Evolutionary conservation across 2,113 vertebrate species (phyloP).

Genomic region (Sapayoa aenigma): DNA sequence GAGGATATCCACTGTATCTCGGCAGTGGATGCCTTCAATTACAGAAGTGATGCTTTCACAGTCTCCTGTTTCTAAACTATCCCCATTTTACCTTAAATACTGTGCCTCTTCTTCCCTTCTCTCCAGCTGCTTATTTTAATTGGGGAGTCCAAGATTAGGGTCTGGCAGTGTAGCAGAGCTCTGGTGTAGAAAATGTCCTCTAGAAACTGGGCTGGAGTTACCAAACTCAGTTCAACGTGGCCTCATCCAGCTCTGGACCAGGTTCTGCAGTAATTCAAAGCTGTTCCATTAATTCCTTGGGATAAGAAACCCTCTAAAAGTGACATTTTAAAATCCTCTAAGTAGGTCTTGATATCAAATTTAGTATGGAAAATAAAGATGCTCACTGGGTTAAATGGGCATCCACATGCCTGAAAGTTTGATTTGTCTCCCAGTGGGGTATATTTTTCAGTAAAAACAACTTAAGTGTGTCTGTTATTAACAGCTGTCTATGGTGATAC

Average conservation of each 20-base stretch:
- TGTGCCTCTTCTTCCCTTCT: neutral
- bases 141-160: neutral
- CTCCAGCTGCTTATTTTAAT: neutral
- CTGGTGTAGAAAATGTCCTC: neutral
- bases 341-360: neutral
- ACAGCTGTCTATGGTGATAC: neutral
- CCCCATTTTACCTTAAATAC: neutral
- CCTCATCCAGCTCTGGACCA: neutral
- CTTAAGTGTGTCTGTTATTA: neutral
- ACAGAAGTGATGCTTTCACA: neutral
- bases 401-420: neutral
- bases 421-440: neutral
- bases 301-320: neutral
- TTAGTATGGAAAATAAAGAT: neutral
- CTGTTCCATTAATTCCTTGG: neutral
- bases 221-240: neutral
- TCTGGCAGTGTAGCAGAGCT: neutral
- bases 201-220: neutral
- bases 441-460: neutral
- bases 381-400: neutral
- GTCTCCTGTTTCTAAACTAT: neutral
- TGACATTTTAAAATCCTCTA: neutral
- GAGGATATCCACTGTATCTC: neutral
- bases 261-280: neutral
- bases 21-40: neutral